Evolutionary conservation across 1,140 invertebrate species (phyloP), one percentile per base, ranked within the genome.

Genomic region (Drosophila persimilis): DNA sequence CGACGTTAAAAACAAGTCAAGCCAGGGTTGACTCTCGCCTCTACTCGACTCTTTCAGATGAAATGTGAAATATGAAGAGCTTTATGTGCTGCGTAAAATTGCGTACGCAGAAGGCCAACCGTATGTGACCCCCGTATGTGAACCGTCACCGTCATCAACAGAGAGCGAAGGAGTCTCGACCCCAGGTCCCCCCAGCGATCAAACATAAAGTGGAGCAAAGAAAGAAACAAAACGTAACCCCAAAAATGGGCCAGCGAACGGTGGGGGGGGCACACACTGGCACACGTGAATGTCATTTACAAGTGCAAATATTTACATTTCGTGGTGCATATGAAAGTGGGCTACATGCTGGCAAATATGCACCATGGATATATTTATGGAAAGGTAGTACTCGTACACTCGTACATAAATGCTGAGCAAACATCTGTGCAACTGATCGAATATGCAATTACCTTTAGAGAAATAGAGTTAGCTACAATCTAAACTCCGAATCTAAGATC

Each of bases 221-320:
- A 22, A 26, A 59, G 41, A 47, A 75, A 56, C 45, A 76, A 62
- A 76, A 62, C 62, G 61, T 17, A 64, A 39, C 22, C 41, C 22
- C 15, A 45, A 59, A 74, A 44, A 44, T 58, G 29, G 26, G 29
- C 43, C 29, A 59, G 17, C 20, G 57, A 9, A 9, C 31, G 45
- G 55, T 43, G 31, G 44, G 9, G 13, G 31, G 41, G 31, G 6
- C 15, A 43, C 20, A 47, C 55, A 73, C 53, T 47, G 26, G 62
- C 72, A 60, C 67, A 85, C 70, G 79, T 81, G 81, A 88, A 86
- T 81, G 81, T 86, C 81, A 86, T 86, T 86, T 86, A 88, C 81
- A 88, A 83, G 74, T 72, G 81, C 83, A 88, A 86, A 86, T 78
- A 78, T 86, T 86, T 88, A 88, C 81, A 70, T 71, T 78, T 76